phyloP scores from a whole-genome alignment of 2,797 vertebrate genomes.

The Acrossocheilus wenchowensis region DNA sequence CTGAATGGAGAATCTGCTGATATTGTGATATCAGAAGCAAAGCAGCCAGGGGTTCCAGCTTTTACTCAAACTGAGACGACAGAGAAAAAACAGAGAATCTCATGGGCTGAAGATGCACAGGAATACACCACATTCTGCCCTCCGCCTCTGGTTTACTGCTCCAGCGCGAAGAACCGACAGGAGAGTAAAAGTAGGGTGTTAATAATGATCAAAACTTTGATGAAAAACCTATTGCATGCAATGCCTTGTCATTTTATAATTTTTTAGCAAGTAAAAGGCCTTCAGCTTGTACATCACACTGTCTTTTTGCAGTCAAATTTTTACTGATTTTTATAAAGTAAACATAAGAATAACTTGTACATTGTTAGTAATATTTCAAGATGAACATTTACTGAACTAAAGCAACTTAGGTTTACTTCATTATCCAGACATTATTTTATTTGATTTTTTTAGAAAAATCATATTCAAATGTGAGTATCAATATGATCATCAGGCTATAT shows the following conservation, averaged over 20 bases:
- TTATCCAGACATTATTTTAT: background rate
- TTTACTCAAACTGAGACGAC: constrained; percentile 50
- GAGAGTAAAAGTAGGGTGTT: constrained; percentile 48
- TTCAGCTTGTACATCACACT: background rate
- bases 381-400: background rate
- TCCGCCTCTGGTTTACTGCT: constrained; percentile 84
- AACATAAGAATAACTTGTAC: background rate
- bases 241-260: background rate
- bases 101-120: constrained; percentile 62
- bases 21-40: constrained; percentile 31
- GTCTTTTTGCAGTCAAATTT: background rate
- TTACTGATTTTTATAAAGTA: background rate
- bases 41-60: background rate
- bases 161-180: constrained; percentile 53
- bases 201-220: background rate
- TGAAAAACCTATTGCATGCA: background rate
- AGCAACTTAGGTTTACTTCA: background rate
- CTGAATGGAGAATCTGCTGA: constrained; percentile 32
- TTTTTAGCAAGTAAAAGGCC: background rate
- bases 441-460: background rate
- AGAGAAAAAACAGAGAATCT: constrained; percentile 19
- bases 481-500: background rate
- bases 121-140: constrained; percentile 77
- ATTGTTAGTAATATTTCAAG: background rate
- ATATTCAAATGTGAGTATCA: background rate